phyloP scores from a whole-genome alignment of 2,113 vertebrate species.

The Pachypanchax playfairii region DNA sequence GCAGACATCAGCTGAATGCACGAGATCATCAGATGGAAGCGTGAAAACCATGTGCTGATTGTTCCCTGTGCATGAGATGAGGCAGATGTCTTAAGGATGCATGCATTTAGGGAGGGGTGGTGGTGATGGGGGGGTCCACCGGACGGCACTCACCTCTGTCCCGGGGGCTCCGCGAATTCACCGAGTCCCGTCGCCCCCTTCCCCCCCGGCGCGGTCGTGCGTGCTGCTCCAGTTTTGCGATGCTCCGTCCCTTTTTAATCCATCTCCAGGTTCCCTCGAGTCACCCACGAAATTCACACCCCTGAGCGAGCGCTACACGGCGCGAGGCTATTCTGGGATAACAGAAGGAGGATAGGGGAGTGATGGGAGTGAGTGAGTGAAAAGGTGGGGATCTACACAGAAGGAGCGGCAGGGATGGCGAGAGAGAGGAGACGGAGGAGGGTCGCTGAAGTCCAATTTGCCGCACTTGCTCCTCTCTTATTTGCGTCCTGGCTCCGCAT shows the following conservation, averaged over 20 bases:
- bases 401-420: constrained; percentile 36
- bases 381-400: neutral
- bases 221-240: constrained; percentile 79
- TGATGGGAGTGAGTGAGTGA: constrained; percentile 2
- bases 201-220: constrained; percentile 74
- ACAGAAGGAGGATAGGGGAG: constrained; percentile 7
- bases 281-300: constrained; percentile 39
- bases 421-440: constrained; percentile 31
- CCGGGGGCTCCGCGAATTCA: constrained; percentile 78
- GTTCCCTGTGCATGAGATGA: constrained; percentile 17
- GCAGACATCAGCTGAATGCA: constrained; percentile 35
- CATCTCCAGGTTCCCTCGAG: constrained; percentile 43
- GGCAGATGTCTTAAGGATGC: neutral
- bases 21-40: constrained; percentile 64
- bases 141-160: constrained; percentile 75
- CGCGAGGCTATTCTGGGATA: constrained; percentile 31
- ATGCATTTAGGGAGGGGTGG: neutral
- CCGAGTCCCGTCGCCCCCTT: constrained; percentile 77
- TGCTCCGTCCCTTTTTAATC: constrained; percentile 63
- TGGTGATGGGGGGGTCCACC: neutral
- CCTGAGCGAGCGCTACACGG: constrained; percentile 21
- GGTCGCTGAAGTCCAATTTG: constrained; percentile 67
- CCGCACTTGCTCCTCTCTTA: constrained; percentile 55
- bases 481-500: constrained; percentile 38
- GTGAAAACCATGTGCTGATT: constrained; percentile 68